Base-by-base conservation (phyloP, 2,888 invertebrate species). In the Villa cingulata region DNA sequence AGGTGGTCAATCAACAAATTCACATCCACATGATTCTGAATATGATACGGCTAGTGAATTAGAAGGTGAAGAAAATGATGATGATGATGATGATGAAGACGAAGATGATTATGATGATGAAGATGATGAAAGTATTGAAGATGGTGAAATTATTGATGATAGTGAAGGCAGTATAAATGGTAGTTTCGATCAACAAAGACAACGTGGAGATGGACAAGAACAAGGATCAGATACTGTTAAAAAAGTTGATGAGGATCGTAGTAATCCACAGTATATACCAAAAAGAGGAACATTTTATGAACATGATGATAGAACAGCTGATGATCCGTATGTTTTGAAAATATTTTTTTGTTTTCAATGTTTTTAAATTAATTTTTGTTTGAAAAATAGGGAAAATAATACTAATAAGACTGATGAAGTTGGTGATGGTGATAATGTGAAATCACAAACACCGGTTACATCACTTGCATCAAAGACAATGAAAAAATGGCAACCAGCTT, bases 261-360 rank as follows among this genome's bases (percentile, higher is more conserved):
- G 92, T 63, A 95, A 96, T 72, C 96, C 96, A 2, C 95, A 96
- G 61, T 96, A 94, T 68, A 94, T 96, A 56, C 96, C 96, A 0
- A 91, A 95, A 65, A 77, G 86, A 55, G 96, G 96, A 1, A 89
- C 89, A 1, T 96, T 96, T 67, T 96, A 96, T 61, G 96, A 96
- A 58, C 96, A 96, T 60, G 96, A 96, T 62, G 90, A 91, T 61
- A 74, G 92, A 52, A 88, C 87, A 6, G 80, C 81, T 18, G 83
- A 82, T 42, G 79, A 78, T 54, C 73, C 73, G 80, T 80, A 66
- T 70, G 65, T 60, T 9, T 10, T 10, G 5, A n/a, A 19, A n/a
- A 32, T 37, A 43, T 38, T 41, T 20, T 15, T 37, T 62, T 18
- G 18, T 23, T 41, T 37, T 16, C 14, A 18, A 42, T 38, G 18